Evolutionary conservation across 92 coral and sea anemone species (phyloP).

Genomic region (Plumapathes pennacea): DNA sequence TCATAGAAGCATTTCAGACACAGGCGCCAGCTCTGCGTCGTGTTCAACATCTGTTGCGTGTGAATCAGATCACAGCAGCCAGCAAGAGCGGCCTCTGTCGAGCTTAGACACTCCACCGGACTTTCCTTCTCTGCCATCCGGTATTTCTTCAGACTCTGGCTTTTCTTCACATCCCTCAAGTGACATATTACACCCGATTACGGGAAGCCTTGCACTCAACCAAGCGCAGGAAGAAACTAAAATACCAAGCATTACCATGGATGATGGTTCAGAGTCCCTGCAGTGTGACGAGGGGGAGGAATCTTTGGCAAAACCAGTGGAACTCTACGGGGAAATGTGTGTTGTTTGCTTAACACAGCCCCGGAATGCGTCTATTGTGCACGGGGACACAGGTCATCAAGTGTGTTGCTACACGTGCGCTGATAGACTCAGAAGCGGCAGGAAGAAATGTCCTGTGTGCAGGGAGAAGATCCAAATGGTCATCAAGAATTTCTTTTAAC

Average conservation of each 20-base stretch:
- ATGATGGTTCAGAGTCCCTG: neutral
- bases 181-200: no score
- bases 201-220: no score
- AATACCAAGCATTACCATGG: no score
- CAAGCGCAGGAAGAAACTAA: no score
- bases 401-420: slow-evolving; percentile 92
- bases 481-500: slow-evolving; percentile 81
- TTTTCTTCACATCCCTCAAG: neutral
- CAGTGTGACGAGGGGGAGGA: neutral
- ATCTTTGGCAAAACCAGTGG: neutral
- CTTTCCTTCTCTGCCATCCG: no score
- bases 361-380: slow-evolving; percentile 87
- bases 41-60: no score
- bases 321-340: no score
- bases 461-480: slow-evolving; percentile 81
- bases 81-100: no score
- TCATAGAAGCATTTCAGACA: no score
- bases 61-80: no score
- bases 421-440: slow-evolving; percentile 74
- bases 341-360: slow-evolving; percentile 83
- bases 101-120: no score
- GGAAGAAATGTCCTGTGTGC: slow-evolving; percentile 91
- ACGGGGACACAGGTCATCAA: slow-evolving; percentile 92
- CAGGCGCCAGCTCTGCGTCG: no score
- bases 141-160: neutral